Evolutionary conservation across 2,888 invertebrate genomes (phyloP).

Genomic region (Polyommatus iphigenia): DNA sequence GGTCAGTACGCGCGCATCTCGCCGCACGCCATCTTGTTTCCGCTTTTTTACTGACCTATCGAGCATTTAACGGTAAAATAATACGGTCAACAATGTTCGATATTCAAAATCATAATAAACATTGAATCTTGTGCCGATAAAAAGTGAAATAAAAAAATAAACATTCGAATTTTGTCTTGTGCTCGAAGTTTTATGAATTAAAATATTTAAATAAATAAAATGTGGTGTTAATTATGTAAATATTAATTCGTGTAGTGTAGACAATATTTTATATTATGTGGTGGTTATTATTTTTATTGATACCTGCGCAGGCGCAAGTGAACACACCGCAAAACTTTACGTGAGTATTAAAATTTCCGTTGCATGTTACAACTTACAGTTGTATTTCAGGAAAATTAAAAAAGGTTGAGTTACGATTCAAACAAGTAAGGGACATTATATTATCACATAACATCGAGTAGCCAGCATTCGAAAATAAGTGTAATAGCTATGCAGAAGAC

Average conservation of each 20-base stretch:
- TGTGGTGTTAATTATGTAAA: background rate
- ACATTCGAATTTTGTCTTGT: background rate
- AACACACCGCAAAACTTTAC: slow-evolving; percentile 29
- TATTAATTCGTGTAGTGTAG: slow-evolving; percentile 3
- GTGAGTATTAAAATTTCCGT: slow-evolving; percentile 23
- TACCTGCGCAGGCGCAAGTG: slow-evolving; percentile 29
- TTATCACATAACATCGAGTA: too few relatives aligned
- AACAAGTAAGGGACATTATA: too few relatives aligned
- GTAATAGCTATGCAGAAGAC: too few relatives aligned
- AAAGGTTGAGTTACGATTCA: too few relatives aligned
- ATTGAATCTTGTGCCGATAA: background rate
- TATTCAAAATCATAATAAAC: background rate
- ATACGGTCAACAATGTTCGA: slow-evolving; percentile 13
- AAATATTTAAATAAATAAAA: background rate
- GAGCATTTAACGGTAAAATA: slow-evolving; percentile 13
- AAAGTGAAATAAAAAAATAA: background rate
- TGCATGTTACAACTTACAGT: background rate
- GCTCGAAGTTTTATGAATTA: background rate
- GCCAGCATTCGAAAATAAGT: too few relatives aligned
- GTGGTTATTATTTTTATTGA: slow-evolving; percentile 30
- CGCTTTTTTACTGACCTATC: slow-evolving; percentile 38
- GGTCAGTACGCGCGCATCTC: slow-evolving; percentile 47
- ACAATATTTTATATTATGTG: slow-evolving; percentile 16
- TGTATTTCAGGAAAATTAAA: background rate
- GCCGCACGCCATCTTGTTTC: slow-evolving; percentile 40